Base-by-base conservation (phyloP, 2,888 invertebrate genomes). In the Anarsia innoxiella region DNA sequence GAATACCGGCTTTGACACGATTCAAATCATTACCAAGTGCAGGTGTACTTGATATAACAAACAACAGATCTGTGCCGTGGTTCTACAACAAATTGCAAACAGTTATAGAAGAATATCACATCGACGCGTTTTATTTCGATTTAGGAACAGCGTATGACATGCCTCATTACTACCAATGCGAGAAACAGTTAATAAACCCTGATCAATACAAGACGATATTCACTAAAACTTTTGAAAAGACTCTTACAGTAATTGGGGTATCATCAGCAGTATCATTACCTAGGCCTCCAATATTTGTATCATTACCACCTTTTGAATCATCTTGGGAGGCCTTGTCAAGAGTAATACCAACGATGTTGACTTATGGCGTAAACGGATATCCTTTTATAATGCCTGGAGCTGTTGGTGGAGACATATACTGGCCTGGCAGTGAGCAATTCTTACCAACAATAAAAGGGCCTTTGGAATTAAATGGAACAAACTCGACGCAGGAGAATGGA, bases 311-410 rank as follows among this genome's bases (percentile, higher is more conserved):
- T 0, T 92, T 94, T 36, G 91, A 94, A 42, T 94, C 96, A 0
- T 90, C 92, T 0, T 98, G 98, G 98, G 90, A 90, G 34, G 95
- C 94, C 0, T 77, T 96, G 11, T 87, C 89, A 43, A 88, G 90
- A 5, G 90, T 97, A 0, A 92, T 98, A 51, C 95, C 97, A 0
- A 93, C 95, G 0, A 91, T 95, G 39, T 73, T 96, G 12, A 93
- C 92, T 0, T 93, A 97, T 49, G 96, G 97, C 0, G 88, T 97
- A 12, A 90, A 95, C 33, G 98, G 98, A 0, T 97, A 93, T 72
- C 96, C 96, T 0, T 97, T 97, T 56, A 88, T 97, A 28, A 90
- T 97, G 85, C 95, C 97, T 0, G 97, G 97, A 0, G 93, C 96
- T 2, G 94, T 98, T 0, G 98, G 98, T 0, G 98, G 96, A 0